Evolutionary conservation across 2,797 vertebrate species (phyloP).

Genomic region (Columba guinea): DNA sequence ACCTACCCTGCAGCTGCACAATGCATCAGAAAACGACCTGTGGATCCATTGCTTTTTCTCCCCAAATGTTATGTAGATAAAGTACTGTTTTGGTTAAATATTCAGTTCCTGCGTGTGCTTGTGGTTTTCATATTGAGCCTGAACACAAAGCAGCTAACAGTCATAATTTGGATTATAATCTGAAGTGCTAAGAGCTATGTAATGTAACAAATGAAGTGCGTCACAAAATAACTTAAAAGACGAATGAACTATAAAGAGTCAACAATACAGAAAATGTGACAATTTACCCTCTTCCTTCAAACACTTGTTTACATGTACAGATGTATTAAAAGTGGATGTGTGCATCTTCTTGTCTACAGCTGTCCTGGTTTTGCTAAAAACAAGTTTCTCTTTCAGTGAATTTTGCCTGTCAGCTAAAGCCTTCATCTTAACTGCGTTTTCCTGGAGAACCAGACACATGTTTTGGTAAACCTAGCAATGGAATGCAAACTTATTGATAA

Average conservation of each 20-base stretch:
- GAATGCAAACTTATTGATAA: too few species aligned
- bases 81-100: background rate
- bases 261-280: background rate
- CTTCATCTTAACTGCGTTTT: too few species aligned
- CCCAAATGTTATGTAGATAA: background rate
- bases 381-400: too few species aligned
- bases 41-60: background rate
- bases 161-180: background rate
- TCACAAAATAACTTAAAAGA: background rate
- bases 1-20: background rate
- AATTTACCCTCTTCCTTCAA: background rate
- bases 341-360: background rate
- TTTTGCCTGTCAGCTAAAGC: too few species aligned
- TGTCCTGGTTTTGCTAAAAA: too few species aligned
- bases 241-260: background rate
- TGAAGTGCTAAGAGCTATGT: background rate
- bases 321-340: background rate
- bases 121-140: rapidly evolving
- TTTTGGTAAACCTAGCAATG: too few species aligned
- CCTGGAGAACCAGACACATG: too few species aligned
- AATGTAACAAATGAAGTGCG: background rate
- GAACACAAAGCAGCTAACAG: background rate
- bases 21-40: background rate
- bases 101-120: background rate
- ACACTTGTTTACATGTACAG: background rate